Evolutionary conservation across 1,140 invertebrate genomes (phyloP), one percentile per base, ranked within the genome.

Genomic region (Heterodera carotae): DNA sequence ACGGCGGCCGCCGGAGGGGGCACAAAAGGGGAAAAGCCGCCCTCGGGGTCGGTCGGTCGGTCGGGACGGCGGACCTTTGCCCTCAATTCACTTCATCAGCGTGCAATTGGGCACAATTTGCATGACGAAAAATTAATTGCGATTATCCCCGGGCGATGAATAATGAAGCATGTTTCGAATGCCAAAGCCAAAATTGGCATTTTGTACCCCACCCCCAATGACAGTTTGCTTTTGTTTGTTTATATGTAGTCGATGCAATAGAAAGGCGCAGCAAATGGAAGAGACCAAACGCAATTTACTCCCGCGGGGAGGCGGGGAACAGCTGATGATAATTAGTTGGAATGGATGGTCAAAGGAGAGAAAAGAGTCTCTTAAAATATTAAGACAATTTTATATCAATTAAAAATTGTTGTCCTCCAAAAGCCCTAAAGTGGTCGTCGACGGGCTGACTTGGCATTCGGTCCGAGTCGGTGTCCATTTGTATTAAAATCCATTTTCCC

Each of bases 191-290:
- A 18, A 56, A 56, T 56, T 56, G 48, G 48, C 48, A 56, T 18
- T 56, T 56, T 56, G 48, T 56, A 15, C 39, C 39, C 39, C 39
- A 43, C 39, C n/a, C n/a, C 39, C 39, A 6, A 43, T 43, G 48
- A 18, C 48, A 56, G 6, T 56, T 56, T 56, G 48, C 48, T 56
- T 56, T 56, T 56, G 48, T 56, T 56, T 56, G 48, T 56, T 56
- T 56, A 56, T 56, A 22, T 22, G 12, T n/a, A n/a, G n/a, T n/a
- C n/a, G 18, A 15, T 22, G 12, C 12, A 56, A 3, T 7, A 22
- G 15, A 31, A 76, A 29, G 34, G 1, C n/a, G n/a, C 25, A 76
- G 70, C 1, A 72, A 48, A 27, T 72, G 8, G 31, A 25, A 25
- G 22, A 25, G 29, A 39, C 4, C 4, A 43, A 43, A 62, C 60